Conservation (phyloP, 2,113 vertebrate species). For the Trogon melanurus region DNA sequence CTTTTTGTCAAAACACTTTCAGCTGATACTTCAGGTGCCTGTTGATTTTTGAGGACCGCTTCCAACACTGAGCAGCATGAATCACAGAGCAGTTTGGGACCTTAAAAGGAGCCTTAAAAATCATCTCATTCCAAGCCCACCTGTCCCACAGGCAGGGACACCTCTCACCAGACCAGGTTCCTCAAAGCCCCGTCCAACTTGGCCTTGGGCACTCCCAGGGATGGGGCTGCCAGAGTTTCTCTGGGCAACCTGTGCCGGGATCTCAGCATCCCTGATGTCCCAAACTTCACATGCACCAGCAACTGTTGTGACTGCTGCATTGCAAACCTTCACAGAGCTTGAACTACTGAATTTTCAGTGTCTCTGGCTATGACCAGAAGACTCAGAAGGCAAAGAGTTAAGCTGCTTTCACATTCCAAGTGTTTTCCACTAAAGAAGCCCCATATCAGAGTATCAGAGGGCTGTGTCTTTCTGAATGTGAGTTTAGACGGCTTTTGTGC, state of each 20-base stretch:
- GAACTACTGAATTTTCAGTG: neutral
- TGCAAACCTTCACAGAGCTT: neutral
- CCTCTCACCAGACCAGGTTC: too few species aligned
- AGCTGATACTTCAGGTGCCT: fast-evolving
- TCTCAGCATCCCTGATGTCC: too few species aligned
- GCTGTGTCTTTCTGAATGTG: neutral
- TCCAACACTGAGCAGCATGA: neutral
- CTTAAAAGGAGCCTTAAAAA: too few species aligned
- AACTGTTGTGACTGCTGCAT: neutral
- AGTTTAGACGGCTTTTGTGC: slow-evolving; percentile 45
- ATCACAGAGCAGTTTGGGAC: too few species aligned
- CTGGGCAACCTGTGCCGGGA: too few species aligned
- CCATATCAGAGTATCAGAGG: neutral
- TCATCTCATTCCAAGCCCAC: too few species aligned
- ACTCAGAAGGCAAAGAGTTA: slow-evolving; percentile 3
- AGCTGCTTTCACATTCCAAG: slow-evolving; percentile 10
- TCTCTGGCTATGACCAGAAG: neutral
- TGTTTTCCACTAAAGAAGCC: neutral
- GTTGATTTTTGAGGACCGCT: neutral
- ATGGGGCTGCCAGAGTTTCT: too few species aligned
- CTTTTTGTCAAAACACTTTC: neutral
- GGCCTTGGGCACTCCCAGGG: too few species aligned
- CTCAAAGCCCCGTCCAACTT: too few species aligned
- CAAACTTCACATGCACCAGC: fast-evolving
- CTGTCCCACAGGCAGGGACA: too few species aligned